Base-by-base conservation (phyloP, 2,113 vertebrate species). In the Callionymus lyra region DNA sequence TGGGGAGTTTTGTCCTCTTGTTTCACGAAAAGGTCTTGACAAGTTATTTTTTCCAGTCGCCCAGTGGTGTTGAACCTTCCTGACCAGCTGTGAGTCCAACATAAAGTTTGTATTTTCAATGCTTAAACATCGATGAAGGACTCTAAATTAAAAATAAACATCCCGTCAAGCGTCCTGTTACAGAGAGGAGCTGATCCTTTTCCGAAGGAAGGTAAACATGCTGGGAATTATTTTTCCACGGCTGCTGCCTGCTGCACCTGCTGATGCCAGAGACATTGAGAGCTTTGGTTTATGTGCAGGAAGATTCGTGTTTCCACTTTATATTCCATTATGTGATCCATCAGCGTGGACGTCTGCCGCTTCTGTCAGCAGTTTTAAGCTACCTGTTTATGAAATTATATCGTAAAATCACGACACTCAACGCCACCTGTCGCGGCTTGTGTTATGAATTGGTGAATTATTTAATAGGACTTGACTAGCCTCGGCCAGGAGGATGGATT, bases 31-130 rank as follows among this genome's bases (percentile, higher is more conserved):
- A 55, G 61, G 56, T 68, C 72, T 69, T 76, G 80, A 83, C 80
- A 76, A 79, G 76, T 84, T 82, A 67, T 83, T 83, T 83, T 83
- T 81, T 76, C 71, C 68, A 68, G 74, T 69, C 38, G 56, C 69
- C 63, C 42, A 32, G 61, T 40, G 57, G 67, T 51, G 60, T n/a
- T n/a, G n/a, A n/a, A n/a, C n/a, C n/a, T n/a, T n/a, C n/a, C n/a
- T n/a, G n/a, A n/a, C 77, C 46, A 53, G 58, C 37, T 45, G 59
- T 53, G 76, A n/a, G n/a, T 81, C 69, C 71, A 68, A 77, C 68
- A 62, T 71, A 39, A 27, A 27, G 8, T 27, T 27, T 8, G 67
- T 68, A 54, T 74, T 85, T 80, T 65, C 76, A n/a, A n/a, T n/a
- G n/a, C n/a, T 27, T 27, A 8, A 27, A 27, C 21, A 8, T n/a